Conservation (phyloP, 2,888 invertebrate genomes). For the Altica lythri region DNA sequence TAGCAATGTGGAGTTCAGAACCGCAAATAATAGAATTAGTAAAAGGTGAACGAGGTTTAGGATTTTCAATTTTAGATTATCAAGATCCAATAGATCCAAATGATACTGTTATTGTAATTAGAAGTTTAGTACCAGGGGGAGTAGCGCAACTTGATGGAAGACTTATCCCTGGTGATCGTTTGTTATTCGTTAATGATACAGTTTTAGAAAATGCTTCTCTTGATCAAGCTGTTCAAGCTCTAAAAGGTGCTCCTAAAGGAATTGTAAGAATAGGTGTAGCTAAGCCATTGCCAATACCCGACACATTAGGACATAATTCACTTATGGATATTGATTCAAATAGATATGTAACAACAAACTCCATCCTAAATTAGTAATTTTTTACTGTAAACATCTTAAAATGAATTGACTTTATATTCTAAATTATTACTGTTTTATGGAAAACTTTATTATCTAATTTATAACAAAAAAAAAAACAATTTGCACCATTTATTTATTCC, state of each 20-base stretch:
- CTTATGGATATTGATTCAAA: slow-evolving; percentile 52
- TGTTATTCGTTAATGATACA: slow-evolving; percentile 92
- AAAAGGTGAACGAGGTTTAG: slow-evolving; percentile 96
- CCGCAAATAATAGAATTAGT: slow-evolving; percentile 94
- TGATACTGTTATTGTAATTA: slow-evolving; percentile 96
- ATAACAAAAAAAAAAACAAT: too few relatives aligned
- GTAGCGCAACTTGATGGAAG: slow-evolving; percentile 98
- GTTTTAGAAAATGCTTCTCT: slow-evolving; percentile 92
- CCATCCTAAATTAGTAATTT: slow-evolving; percentile 30
- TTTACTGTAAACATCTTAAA: background rate
- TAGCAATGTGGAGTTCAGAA: slow-evolving; percentile 98
- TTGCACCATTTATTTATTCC: too few relatives aligned
- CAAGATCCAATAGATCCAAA: slow-evolving; percentile 95
- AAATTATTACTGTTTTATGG: background rate
- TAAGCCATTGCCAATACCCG: slow-evolving; percentile 83
- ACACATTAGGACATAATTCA: slow-evolving; percentile 63
- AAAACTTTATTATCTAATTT: too few relatives aligned
- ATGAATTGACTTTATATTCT: background rate
- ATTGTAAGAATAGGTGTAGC: slow-evolving; percentile 95
- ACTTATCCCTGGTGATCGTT: slow-evolving; percentile 94
- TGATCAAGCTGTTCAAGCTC: slow-evolving; percentile 95
- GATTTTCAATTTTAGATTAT: slow-evolving; percentile 96
- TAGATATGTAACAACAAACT: slow-evolving; percentile 45
- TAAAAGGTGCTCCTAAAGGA: slow-evolving; percentile 95
- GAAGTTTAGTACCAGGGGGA: slow-evolving; percentile 97